These are phyloP conservation scores for Clavelina lepadiformis DNA, from an alignment of 23 tunicate species.

Conservation along the genomic window DNA sequence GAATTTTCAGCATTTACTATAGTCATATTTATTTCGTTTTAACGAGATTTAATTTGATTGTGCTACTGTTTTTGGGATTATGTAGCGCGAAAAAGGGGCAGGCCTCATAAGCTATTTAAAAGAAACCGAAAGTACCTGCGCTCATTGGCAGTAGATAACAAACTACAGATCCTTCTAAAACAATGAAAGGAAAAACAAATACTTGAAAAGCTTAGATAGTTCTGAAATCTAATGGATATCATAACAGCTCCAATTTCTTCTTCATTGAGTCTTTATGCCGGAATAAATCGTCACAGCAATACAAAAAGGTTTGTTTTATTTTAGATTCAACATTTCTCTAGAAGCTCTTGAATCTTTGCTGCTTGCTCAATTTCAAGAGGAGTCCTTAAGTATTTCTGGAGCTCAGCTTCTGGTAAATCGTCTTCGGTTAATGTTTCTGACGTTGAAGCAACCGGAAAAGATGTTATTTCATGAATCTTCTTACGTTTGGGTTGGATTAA, in stretches of 20 bases:
- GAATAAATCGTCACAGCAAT: background rate
- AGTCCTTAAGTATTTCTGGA: background rate
- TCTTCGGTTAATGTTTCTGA: slow-evolving; percentile 13
- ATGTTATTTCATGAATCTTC: background rate
- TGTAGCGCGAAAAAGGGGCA: too few relatives aligned
- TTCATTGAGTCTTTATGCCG: background rate
- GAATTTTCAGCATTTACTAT: too few relatives aligned
- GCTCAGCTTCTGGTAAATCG: slow-evolving; percentile 13
- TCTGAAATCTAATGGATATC: too few relatives aligned
- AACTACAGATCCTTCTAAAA: too few relatives aligned
- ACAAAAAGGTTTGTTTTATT: background rate
- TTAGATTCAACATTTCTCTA: background rate
- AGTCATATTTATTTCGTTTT: too few relatives aligned
- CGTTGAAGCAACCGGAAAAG: slow-evolving; percentile 8
- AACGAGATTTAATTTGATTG: too few relatives aligned
- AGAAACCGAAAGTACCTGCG: too few relatives aligned
- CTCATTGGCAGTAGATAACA: too few relatives aligned
- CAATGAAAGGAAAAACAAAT: too few relatives aligned
- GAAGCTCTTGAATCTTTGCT: background rate
- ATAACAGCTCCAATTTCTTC: background rate
- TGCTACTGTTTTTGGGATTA: too few relatives aligned
- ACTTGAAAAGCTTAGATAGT: too few relatives aligned
- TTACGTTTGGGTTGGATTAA: background rate
- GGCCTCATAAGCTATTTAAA: too few relatives aligned
- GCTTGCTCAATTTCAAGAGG: background rate